phyloP scores from a whole-genome alignment of 2,888 invertebrate species.

The Invenusta paracnida region DNA sequence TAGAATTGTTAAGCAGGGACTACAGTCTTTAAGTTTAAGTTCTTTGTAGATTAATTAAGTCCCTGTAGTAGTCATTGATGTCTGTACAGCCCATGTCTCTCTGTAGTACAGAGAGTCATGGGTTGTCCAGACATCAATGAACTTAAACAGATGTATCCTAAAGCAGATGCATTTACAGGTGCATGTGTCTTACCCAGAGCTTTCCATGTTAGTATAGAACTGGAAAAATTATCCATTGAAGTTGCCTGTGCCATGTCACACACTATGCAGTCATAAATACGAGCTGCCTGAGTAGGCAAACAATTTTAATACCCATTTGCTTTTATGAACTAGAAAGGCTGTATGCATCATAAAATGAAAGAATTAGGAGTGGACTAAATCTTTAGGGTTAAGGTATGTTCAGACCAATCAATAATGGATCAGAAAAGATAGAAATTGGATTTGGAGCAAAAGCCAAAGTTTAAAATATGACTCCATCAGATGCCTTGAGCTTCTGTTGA shows the following conservation, averaged over 20 bases:
- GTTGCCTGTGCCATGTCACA: neutral
- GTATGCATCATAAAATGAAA: neutral
- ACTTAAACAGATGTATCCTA: neutral
- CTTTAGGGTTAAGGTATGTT: neutral
- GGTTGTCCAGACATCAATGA: neutral
- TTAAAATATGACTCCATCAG: no score
- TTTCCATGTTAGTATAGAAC: neutral
- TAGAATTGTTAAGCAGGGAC: neutral
- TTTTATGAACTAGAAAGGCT: neutral
- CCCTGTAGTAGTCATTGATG: neutral
- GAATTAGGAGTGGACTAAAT: neutral
- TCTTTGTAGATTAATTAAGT: no score
- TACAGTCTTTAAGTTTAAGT: no score
- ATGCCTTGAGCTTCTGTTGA: no score
- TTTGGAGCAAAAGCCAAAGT: no score
- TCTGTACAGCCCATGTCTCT: neutral
- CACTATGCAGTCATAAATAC: neutral
- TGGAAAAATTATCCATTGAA: neutral
- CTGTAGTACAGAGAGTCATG: no score
- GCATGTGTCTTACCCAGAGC: neutral
- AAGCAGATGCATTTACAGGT: neutral
- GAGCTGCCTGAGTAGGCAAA: neutral
- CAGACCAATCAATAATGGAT: neutral
- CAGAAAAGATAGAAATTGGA: no score
- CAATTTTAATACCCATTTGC: neutral